These are phyloP conservation scores for Dryas iulia DNA, from an alignment of 1,140 invertebrate genomes.

Conservation along the genomic window DNA sequence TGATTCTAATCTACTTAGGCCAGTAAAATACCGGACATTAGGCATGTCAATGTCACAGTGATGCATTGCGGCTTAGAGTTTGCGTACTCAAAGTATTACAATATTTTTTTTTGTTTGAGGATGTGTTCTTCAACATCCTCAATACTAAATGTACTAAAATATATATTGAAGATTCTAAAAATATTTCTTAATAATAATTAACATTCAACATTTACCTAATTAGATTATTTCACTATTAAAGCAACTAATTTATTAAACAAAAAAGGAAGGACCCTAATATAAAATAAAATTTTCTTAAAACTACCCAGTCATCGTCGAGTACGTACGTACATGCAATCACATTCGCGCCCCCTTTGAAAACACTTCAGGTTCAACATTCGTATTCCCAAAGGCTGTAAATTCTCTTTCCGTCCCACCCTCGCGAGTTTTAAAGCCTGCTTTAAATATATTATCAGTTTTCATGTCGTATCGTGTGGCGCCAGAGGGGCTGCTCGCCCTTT, in stretches of 20 bases:
- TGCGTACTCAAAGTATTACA: conserved; percentile 36
- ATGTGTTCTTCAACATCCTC: too few relatives aligned
- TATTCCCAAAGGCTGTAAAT: conserved; percentile 64
- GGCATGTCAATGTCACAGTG: conserved; percentile 38
- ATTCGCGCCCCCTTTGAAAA: conserved; percentile 43
- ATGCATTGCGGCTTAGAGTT: conserved; percentile 56
- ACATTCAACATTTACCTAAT: neutral
- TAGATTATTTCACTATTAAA: too few relatives aligned
- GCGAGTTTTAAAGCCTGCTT: conserved; percentile 56
- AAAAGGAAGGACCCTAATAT: neutral
- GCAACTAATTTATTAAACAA: neutral
- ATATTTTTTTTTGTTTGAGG: too few relatives aligned
- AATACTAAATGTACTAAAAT: neutral
- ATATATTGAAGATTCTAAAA: neutral
- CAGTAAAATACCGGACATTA: neutral
- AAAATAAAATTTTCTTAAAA: conserved; percentile 11
- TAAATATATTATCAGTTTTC: conserved; percentile 75
- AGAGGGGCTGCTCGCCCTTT: conserved; percentile 52
- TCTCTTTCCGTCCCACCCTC: conserved; percentile 54
- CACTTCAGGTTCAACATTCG: conserved; percentile 40
- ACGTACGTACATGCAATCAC: conserved; percentile 23
- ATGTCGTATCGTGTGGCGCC: conserved; percentile 70
- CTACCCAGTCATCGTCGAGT: conserved; percentile 3
- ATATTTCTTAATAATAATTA: too few relatives aligned
- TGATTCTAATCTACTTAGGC: neutral